Base-by-base conservation (phyloP, 2,113 vertebrate genomes). In the Vireo altiloquus region DNA sequence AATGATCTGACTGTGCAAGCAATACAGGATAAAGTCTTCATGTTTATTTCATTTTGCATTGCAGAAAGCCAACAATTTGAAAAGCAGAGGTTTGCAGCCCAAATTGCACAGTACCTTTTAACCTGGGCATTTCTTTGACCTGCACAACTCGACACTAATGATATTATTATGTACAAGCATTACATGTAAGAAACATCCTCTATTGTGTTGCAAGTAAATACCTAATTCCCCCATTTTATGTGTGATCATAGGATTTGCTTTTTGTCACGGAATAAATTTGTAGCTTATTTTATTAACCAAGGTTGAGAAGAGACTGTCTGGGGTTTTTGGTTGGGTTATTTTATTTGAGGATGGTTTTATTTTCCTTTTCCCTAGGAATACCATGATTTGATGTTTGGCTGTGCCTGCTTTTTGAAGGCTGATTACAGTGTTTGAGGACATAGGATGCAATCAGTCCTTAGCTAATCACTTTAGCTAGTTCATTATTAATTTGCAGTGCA, bases 1-100 rank as follows among this genome's bases (percentile, higher is more conserved):
- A 95, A 96, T 96, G 91, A 95, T 95, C 61, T 88, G 65, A 77
- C 80, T 89, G 78, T 85, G 87, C 66, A 89, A 91, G 82, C 44
- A 87, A 37, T 91, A 85, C 37, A 63, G 66, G 27, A 72, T 76
- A 69, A 82, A 80, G 78, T 0, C 53, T 91, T 87, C 78, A 76
- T 49, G 75, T 50, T 94, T 89, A 88, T 94, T 91, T 95, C 39
- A 1, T 87, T 95, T 77, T 80, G 50, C 40, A 35, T 91, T 33
- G 24, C 49, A 64, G 74, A 82, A 54, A 94, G 81, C 31, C 52
- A 84, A 87, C 70, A 74, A 70, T 88, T 92, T 86, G 91, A 63
- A 80, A 88, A 91, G 42, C 21, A 83, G 66, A 92, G 30, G 10
- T 91, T 88, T 94, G 59, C 90, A 63, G 84, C 24, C 42, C 30